These are phyloP conservation scores for Incurvaria masculella DNA, from an alignment of 2,888 invertebrate genomes.

Conservation along the genomic window DNA sequence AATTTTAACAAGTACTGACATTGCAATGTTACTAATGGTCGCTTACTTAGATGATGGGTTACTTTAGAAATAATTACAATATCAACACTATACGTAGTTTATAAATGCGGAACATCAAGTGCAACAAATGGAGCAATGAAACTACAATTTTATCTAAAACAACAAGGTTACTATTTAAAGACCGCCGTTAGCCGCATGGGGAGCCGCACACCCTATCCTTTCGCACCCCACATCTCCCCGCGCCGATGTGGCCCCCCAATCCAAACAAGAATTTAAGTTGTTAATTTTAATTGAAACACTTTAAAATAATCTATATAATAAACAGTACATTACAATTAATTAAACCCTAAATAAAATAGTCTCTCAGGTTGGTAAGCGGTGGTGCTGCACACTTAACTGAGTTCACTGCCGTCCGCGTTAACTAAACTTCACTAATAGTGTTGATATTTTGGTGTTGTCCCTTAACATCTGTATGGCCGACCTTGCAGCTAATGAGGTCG, in stretches of 20 bases:
- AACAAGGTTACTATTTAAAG: conserved; percentile 6
- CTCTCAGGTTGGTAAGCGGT: conserved; percentile 24
- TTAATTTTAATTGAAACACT: conserved; percentile 32
- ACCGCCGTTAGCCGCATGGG: neutral
- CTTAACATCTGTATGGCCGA: conserved; percentile 40
- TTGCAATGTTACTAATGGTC: conserved; percentile 26
- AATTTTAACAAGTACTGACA: conserved; percentile 48
- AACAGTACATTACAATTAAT: conserved; percentile 50
- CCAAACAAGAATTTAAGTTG: neutral
- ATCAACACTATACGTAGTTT: conserved; percentile 52
- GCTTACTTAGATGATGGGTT: conserved; percentile 18
- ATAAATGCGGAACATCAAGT: conserved; percentile 60
- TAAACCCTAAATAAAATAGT: conserved; percentile 57
- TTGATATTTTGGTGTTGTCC: conserved; percentile 27
- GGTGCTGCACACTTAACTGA: no score
- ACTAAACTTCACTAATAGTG: neutral
- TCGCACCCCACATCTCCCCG: no score
- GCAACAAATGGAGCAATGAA: conserved; percentile 27
- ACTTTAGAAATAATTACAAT: conserved; percentile 59
- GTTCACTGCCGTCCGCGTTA: neutral
- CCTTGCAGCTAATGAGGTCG: conserved; percentile 50
- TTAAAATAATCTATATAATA: conserved; percentile 47
- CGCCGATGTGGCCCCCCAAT: no score
- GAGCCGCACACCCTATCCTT: neutral
- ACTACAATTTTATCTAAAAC: conserved; percentile 7